These are phyloP conservation scores for Bergia puertoricense DNA, from an alignment of 92 coral and sea anemone genomes.

Conservation along the genomic window DNA sequence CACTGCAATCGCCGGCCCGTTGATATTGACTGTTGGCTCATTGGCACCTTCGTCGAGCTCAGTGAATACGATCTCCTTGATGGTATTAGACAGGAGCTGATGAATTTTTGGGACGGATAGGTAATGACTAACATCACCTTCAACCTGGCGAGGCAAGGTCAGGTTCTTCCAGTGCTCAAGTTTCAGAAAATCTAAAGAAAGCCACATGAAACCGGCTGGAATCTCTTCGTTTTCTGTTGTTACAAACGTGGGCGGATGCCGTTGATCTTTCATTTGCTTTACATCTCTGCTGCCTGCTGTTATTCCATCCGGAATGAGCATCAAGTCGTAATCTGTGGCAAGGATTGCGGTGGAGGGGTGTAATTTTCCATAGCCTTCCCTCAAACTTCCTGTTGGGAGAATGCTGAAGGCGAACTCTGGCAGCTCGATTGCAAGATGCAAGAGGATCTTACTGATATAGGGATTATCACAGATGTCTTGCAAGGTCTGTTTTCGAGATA, in stretches of 20 bases:
- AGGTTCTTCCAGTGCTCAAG: constrained; percentile 13
- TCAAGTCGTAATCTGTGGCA: constrained; percentile 28
- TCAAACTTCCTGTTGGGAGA: constrained; percentile 28
- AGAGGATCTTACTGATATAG: constrained; percentile 9
- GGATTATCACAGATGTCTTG: background rate
- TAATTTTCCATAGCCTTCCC: constrained; percentile 20
- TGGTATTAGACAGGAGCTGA: background rate
- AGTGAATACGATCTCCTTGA: background rate
- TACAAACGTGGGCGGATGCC: background rate
- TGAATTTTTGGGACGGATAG: background rate
- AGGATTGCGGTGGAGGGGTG: constrained; percentile 13
- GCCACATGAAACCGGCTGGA: constrained; percentile 19
- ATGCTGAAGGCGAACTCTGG: constrained; percentile 27
- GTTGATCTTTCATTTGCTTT: background rate
- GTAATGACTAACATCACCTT: background rate
- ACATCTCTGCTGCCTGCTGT: constrained; percentile 1
- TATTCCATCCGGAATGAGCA: constrained; percentile 23
- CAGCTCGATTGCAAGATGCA: constrained; percentile 18
- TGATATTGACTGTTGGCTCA: background rate
- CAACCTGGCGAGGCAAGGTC: background rate
- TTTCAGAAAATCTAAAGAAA: constrained; percentile 19
- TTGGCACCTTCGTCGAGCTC: background rate
- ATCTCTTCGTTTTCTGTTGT: constrained; percentile 33
- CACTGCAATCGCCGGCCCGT: constrained; percentile 20
- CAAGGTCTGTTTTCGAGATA: background rate